phyloP scores from a whole-genome alignment of 1,140 invertebrate genomes.

The Eueides isabella region DNA sequence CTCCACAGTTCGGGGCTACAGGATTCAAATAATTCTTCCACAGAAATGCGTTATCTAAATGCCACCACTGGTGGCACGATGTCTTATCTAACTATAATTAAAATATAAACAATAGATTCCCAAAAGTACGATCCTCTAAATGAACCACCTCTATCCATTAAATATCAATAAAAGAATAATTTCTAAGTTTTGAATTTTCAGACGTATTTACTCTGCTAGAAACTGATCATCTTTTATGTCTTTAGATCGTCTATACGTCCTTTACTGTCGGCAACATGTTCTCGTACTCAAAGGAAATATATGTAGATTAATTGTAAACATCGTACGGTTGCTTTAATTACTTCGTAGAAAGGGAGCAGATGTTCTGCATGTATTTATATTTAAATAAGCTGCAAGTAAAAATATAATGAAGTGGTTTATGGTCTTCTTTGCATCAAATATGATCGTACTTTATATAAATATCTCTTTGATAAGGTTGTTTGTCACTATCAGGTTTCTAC shows the following conservation, averaged over 20 bases:
- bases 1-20: too few species aligned
- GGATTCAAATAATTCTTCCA: too few species aligned
- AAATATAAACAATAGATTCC: too few species aligned
- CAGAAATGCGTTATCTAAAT: too few species aligned
- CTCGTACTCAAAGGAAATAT: constrained; percentile 4
- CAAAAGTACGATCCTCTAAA: too few species aligned
- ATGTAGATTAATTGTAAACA: constrained; percentile 13
- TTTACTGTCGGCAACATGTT: neutral
- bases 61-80: too few species aligned
- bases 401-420: neutral
- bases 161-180: too few species aligned
- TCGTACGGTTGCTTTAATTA: constrained; percentile 8
- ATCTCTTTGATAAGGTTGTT: neutral
- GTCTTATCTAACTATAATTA: too few species aligned
- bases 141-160: too few species aligned
- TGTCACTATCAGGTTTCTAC: too few species aligned
- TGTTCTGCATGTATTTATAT: constrained; percentile 9
- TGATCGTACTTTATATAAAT: neutral
- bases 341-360: neutral
- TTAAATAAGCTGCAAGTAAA: neutral
- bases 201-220: neutral
- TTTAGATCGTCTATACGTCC: neutral
- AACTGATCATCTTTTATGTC: neutral
- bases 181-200: too few species aligned
- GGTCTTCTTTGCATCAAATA: neutral